Conservation (phyloP, 2,113 vertebrate species). For the Notarius quadriscutis region DNA sequence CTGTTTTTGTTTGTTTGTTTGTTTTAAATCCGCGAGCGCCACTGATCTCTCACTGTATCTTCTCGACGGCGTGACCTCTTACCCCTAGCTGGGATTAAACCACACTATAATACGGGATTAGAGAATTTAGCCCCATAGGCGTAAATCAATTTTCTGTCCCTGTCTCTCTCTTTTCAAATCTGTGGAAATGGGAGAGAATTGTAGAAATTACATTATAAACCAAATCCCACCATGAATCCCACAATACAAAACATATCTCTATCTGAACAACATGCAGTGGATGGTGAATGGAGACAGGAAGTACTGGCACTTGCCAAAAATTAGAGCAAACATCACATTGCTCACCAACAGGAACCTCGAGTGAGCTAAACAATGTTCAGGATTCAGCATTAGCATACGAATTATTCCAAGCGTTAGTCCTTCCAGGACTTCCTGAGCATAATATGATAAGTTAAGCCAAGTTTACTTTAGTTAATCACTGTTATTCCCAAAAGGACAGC, state of each 20-base stretch:
- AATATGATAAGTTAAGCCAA: conserved; percentile 82
- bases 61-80: conserved; percentile 34
- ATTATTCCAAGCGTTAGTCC: conserved; percentile 68
- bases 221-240: conserved; percentile 44
- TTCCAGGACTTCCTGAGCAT: conserved; percentile 75
- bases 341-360: conserved; percentile 40
- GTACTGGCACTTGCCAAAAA: conserved; percentile 42
- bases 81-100: conserved; percentile 48
- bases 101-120: conserved; percentile 48
- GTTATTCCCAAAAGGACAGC: conserved; percentile 75
- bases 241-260: conserved; percentile 41
- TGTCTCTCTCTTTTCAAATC: conserved; percentile 12
- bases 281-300: conserved; percentile 37
- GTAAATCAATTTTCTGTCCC: conserved; percentile 16
- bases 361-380: conserved; percentile 53
- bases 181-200: conserved; percentile 47
- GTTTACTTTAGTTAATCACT: conserved; percentile 81
- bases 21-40: conserved; percentile 8
- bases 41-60: conserved; percentile 46
- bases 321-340: conserved; percentile 39
- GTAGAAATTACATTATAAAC: conserved; percentile 49
- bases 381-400: conserved; percentile 55
- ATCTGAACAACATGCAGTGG: conserved; percentile 35
- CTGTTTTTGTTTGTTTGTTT: background rate
- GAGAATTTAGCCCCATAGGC: conserved; percentile 43